Conservation (phyloP, 2,113 vertebrate genomes). For the Hoplias malabaricus region DNA sequence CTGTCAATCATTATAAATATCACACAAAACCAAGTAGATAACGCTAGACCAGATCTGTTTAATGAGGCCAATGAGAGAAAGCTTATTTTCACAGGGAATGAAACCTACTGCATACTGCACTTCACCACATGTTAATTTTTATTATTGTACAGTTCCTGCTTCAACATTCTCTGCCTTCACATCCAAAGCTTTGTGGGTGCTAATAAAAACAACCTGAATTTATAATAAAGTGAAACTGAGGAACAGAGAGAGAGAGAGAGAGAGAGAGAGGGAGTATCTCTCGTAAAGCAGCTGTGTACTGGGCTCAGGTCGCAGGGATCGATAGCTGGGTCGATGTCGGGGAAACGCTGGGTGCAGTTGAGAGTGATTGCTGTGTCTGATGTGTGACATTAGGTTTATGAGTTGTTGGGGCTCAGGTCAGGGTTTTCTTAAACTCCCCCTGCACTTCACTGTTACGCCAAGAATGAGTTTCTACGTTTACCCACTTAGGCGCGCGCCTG, state of each 20-base stretch:
- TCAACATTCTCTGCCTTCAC: too few relatives aligned
- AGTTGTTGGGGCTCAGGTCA: not conserved
- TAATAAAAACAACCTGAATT: not conserved
- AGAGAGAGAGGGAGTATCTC: not conserved
- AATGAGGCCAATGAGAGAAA: too few relatives aligned
- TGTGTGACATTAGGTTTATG: slow-evolving; percentile 24
- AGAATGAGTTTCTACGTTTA: too few relatives aligned
- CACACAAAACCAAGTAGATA: too few relatives aligned
- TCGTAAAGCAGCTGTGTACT: not conserved
- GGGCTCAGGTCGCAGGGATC: slow-evolving; percentile 29
- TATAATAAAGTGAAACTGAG: slow-evolving; percentile 32
- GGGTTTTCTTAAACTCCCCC: not conserved
- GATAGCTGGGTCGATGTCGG: slow-evolving; percentile 31
- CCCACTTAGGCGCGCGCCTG: too few relatives aligned
- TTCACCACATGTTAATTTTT: too few relatives aligned
- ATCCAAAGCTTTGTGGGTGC: not conserved
- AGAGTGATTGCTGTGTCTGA: slow-evolving; percentile 50
- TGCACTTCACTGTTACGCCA: too few relatives aligned
- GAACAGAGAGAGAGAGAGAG: not conserved
- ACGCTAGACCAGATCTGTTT: too few relatives aligned
- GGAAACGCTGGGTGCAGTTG: slow-evolving; percentile 54
- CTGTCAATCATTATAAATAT: not conserved
- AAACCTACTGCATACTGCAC: too few relatives aligned
- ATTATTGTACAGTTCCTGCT: too few relatives aligned
- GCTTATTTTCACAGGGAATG: too few relatives aligned